A percentile compares a stretch with the other conserved stretches of the same genome.
Evolutionary conservation across 2,797 vertebrate genomes (phyloP).

Genomic region (Emys orbicularis): DNA sequence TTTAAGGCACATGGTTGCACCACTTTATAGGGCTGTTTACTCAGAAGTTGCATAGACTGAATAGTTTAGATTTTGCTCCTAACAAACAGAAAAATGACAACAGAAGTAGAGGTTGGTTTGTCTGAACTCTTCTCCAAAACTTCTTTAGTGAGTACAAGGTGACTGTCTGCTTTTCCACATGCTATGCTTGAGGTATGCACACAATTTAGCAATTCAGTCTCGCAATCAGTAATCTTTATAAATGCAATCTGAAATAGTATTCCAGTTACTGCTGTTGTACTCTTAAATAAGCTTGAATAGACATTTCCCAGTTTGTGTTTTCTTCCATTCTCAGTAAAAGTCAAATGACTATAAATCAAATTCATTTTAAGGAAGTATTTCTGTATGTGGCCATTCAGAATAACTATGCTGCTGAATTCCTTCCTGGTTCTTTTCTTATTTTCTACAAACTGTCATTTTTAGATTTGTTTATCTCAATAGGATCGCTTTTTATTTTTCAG

Average conservation of each 20-base stretch:
- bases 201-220: background rate
- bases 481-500: background rate
- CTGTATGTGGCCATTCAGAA: background rate
- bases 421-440: slow-evolving; percentile 16
- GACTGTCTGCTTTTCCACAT: background rate
- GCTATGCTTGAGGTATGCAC: slow-evolving; percentile 15
- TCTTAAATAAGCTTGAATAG: slow-evolving; percentile 39
- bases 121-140: slow-evolving; percentile 42
- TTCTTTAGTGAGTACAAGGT: slow-evolving; percentile 35
- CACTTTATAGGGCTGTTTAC: background rate
- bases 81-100: slow-evolving; percentile 23
- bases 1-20: slow-evolving; percentile 28
- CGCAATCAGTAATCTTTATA: slow-evolving; percentile 30
- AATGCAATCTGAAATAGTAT: slow-evolving; percentile 26
- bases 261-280: slow-evolving; percentile 17
- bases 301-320: slow-evolving; percentile 31
- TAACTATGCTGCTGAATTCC: background rate
- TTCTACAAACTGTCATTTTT: slow-evolving; percentile 19
- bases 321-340: slow-evolving; percentile 11
- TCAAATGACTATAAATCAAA: slow-evolving; percentile 40
- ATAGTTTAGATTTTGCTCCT: slow-evolving; percentile 41
- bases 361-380: slow-evolving; percentile 38
- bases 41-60: background rate
- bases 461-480: slow-evolving; percentile 11
- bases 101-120: slow-evolving; percentile 43